Percentiles rank a stretch among this genome's conserved stretches.
Evolutionary conservation across 2,113 vertebrate species (phyloP).

Genomic region (Psilopogon haemacephalus): DNA sequence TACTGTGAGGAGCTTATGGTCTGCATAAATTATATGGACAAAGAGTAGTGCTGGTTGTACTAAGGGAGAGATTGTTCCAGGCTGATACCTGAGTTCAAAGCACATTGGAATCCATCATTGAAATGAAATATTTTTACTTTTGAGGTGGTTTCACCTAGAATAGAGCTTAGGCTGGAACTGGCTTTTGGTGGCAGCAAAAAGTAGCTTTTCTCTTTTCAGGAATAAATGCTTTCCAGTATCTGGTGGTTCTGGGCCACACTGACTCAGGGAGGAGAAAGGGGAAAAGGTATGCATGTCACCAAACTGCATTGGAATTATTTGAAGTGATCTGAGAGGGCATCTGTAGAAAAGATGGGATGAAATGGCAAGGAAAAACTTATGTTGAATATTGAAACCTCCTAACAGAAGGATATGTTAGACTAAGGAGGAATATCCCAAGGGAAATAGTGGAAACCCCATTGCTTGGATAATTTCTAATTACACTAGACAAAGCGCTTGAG

Average conservation of each 20-base stretch:
- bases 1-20: background rate
- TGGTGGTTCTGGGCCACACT: background rate
- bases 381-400: conserved; percentile 71
- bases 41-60: background rate
- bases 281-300: conserved; percentile 12
- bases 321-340: background rate
- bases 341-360: conserved; percentile 42
- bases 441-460: conserved; percentile 75
- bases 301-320: conserved; percentile 34
- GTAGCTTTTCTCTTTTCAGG: background rate
- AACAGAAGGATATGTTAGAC: conserved; percentile 69
- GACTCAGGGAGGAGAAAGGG: background rate
- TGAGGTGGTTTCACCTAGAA: background rate
- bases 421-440: conserved; percentile 72
- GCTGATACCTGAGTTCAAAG: background rate
- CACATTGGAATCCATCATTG: background rate
- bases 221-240: background rate
- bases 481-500: conserved; percentile 75
- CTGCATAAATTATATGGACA: background rate
- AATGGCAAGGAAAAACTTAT: conserved; percentile 60
- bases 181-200: background rate
- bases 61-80: background rate
- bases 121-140: too few relatives aligned
- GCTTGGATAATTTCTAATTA: conserved; percentile 83
- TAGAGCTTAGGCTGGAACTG: background rate